phyloP scores from a whole-genome alignment of 2,113 vertebrate genomes.

The Paralichthys olivaceus region DNA sequence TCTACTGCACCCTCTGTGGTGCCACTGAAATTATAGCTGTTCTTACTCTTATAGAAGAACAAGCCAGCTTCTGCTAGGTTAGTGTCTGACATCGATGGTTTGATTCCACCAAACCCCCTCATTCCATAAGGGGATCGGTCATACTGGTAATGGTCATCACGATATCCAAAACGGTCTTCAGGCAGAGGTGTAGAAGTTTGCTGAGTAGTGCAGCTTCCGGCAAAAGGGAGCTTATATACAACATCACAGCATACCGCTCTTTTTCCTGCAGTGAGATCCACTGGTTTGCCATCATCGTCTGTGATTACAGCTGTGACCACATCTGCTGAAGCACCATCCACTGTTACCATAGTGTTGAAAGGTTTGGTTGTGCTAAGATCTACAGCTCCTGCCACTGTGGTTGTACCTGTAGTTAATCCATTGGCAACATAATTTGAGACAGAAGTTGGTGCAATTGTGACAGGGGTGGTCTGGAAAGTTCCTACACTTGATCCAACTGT shows the following conservation, averaged over 20 bases:
- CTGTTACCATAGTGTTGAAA: constrained; percentile 88
- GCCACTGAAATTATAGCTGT: constrained; percentile 93
- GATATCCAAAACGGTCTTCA: constrained; percentile 97
- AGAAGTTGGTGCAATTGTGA: constrained; percentile 83
- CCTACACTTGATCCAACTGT: constrained; percentile 84
- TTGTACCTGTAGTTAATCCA: constrained; percentile 84
- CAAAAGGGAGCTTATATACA: constrained; percentile 96
- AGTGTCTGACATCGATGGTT: constrained; percentile 98
- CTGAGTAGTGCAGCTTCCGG: constrained; percentile 89
- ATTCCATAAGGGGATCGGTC: constrained; percentile 87
- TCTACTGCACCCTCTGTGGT: constrained; percentile 95
- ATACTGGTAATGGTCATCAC: constrained; percentile 97
- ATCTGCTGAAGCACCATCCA: constrained; percentile 86
- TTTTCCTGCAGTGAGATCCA: constrained; percentile 94
- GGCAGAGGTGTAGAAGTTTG: constrained; percentile 91
- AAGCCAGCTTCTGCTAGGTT: constrained; percentile 96
- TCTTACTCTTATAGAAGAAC: constrained; percentile 96
- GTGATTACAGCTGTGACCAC: constrained; percentile 88
- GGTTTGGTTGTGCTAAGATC: constrained; percentile 95
- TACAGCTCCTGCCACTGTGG: constrained; percentile 88
- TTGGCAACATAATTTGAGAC: constrained; percentile 68
- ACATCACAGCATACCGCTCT: constrained; percentile 95
- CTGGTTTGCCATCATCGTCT: constrained; percentile 95
- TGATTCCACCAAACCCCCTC: constrained; percentile 92
- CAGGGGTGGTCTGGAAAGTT: constrained; percentile 81